A percentile compares a stretch with the other conserved stretches of the same genome.
Evolutionary conservation across 2,113 vertebrate genomes (phyloP).

Genomic region (Tautogolabrus adspersus): DNA sequence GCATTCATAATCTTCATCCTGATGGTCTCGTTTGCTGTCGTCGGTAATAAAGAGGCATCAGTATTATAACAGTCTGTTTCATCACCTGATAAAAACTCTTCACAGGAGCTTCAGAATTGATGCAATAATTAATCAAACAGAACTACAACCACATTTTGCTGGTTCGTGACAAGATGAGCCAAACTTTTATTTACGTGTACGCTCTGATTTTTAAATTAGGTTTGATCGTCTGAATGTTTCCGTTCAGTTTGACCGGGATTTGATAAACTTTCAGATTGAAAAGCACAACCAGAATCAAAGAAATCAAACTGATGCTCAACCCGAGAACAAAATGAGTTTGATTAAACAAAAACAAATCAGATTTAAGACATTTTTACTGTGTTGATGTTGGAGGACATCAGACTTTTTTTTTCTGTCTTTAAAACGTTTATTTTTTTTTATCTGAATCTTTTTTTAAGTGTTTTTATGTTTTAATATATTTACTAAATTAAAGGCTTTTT

Average conservation of each 20-base stretch:
- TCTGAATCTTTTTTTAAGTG: slow-evolving; percentile 8
- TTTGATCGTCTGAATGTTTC: not conserved
- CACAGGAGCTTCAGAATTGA: no score
- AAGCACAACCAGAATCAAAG: not conserved
- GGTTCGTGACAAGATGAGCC: no score
- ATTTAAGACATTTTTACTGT: not conserved
- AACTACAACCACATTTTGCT: no score
- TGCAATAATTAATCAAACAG: no score
- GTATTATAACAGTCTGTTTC: no score
- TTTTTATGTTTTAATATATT: slow-evolving; percentile 48
- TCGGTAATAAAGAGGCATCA: no score
- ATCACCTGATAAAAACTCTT: no score
- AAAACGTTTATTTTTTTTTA: slow-evolving; percentile 35
- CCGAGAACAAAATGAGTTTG: no score
- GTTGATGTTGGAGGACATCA: not conserved
- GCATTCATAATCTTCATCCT: no score
- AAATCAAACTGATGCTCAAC: not conserved
- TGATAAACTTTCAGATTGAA: not conserved
- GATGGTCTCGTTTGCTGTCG: no score
- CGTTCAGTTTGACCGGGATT: no score
- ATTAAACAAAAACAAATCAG: not conserved
- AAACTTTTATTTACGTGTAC: no score
- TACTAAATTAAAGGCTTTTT: slow-evolving; percentile 14
- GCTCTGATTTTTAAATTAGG: not conserved
- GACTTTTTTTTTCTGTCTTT: not conserved